phyloP scores from a whole-genome alignment of 2,888 invertebrate genomes.

The Malthinus flaveolus region DNA sequence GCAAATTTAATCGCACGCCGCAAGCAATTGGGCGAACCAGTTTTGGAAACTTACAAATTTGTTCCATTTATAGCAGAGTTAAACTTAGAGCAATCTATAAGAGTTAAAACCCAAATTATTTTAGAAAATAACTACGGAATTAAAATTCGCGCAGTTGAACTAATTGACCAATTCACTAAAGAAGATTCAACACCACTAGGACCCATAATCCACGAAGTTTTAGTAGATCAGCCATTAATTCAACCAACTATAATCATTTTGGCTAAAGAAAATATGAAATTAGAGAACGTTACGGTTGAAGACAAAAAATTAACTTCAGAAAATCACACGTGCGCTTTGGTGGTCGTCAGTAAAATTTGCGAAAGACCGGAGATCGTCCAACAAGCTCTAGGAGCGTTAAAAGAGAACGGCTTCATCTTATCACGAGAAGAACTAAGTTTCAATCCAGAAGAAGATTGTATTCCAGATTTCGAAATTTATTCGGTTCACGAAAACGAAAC shows the following conservation, averaged over 20 bases:
- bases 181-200: slow-evolving; percentile 57
- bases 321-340: slow-evolving; percentile 39
- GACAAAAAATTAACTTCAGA: slow-evolving; percentile 61
- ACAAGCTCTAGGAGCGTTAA: background rate
- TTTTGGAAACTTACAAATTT: slow-evolving; percentile 76
- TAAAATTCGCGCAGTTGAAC: slow-evolving; percentile 65
- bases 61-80: slow-evolving; percentile 60
- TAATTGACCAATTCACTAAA: slow-evolving; percentile 35
- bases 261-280: slow-evolving; percentile 57
- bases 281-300: slow-evolving; percentile 60
- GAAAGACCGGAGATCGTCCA: slow-evolving; percentile 54
- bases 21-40: slow-evolving; percentile 71
- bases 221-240: slow-evolving; percentile 70
- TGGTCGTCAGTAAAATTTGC: slow-evolving; percentile 52
- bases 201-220: slow-evolving; percentile 60
- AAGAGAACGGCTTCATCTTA: slow-evolving; percentile 16
- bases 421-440: too few species aligned
- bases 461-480: too few species aligned
- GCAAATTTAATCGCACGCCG: slow-evolving; percentile 75
- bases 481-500: too few species aligned
- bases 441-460: background rate
- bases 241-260: slow-evolving; percentile 68
- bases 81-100: slow-evolving; percentile 51
- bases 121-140: slow-evolving; percentile 69
- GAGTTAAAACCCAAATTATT: slow-evolving; percentile 69